Evolutionary conservation across 2,888 invertebrate species (phyloP), one percentile per base, ranked within the genome.

Genomic region (Ferrisia virgata): DNA sequence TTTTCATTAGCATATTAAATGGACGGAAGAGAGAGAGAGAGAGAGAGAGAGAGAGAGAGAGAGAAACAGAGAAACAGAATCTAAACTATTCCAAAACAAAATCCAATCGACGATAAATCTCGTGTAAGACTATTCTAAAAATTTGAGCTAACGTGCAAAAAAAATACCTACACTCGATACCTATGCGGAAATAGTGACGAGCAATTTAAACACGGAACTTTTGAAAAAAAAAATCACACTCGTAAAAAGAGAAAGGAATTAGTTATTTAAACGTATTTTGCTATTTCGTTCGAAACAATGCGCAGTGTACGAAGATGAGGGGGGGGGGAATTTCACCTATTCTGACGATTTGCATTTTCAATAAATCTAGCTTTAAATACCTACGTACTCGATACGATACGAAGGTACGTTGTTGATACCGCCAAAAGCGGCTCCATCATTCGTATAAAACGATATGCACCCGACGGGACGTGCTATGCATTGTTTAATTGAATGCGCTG

Each of bases 321-420:
- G 2, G n/a, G n/a, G n/a, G 33, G 33, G 33, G 33, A 72, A 36
- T 6, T 72, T 72, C 33, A 72, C 72, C 28, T 64, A 64, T 64
- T 72, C 13, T 18, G n/a, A 72, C 33, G n/a, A 72, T 72, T 72
- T 72, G 72, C 33, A 72, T 72, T 72, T 72, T 72, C 72, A 72
- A 72, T 72, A 72, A 72, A 72, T 33, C 72, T 72, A 33, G 33
- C n/a, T 72, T 36, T 31, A 33, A 72, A 72, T 72, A 72, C n/a
- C n/a, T n/a, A n/a, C n/a, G n/a, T n/a, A n/a, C 33, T 72, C 9
- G 72, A 72, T 72, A 72, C 58, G 58, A 11, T 11, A 64, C 3
- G 58, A 25, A 4, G 28, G 9, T 3, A 11, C 11, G 13, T 3
- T 2, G 15, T 43, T n/a, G n/a, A n/a, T n/a, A n/a, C n/a, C n/a